Base-by-base conservation (phyloP, 2,888 invertebrate genomes). In the Myopa testacea region DNA sequence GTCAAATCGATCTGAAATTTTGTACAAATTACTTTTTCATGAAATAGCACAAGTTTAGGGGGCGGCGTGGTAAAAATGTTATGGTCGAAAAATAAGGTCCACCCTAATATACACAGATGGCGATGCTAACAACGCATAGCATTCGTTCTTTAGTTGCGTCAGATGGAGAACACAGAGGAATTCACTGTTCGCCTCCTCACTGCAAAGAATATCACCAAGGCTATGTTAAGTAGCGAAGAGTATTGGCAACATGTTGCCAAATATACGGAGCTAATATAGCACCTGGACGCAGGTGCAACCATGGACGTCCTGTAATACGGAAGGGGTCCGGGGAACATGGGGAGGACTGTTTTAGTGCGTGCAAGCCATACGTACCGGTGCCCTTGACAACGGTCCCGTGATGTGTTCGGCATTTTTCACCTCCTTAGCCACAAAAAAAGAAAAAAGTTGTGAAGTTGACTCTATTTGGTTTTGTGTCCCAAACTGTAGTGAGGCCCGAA, bases 81-180 rank as follows among this genome's bases (percentile, higher is more conserved):
- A n/a, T n/a, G n/a, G n/a, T n/a, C n/a, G n/a, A n/a, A n/a, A n/a
- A n/a, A n/a, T n/a, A n/a, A n/a, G n/a, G n/a, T n/a, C n/a, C n/a
- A n/a, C n/a, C n/a, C n/a, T n/a, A n/a, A n/a, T n/a, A n/a, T n/a
- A n/a, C n/a, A n/a, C 19, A n/a, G 75, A 65, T n/a, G 50, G 10
- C 8, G 45, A 63, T 10, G 12, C 45, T 8, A 65, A 75, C 50
- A 65, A 75, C 37, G 63, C 52, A 12, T 45, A 63, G 19, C 63
- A 75, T 65, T 65, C 75, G 7, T 75, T 75, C 52, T 75, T 75
- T 16, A 12, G 8, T 4, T 75, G 65, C 37, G 38, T 14, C 65
- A 65, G 38, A 34, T 65, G 14, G 38, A 34, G 12, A 34, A 16
- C 65, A 34, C 14, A 38, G 16, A 37, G 38, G 16, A 3, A 12